Evolutionary conservation across 2,797 vertebrate genomes (phyloP).

Genomic region (Tympanoctomys barrerae): DNA sequence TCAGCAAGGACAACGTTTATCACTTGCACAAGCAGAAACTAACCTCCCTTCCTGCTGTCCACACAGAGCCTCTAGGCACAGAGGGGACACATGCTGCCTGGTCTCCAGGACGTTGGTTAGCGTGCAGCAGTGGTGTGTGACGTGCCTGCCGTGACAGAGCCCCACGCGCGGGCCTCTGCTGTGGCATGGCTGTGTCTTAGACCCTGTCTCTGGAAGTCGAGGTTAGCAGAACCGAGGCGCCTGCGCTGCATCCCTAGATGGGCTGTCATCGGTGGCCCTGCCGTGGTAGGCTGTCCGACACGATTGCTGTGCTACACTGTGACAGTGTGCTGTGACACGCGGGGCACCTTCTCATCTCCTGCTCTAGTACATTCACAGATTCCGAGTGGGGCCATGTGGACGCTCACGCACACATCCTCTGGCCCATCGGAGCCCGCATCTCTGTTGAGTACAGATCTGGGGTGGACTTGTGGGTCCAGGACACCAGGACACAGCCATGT

Average conservation of each 20-base stretch:
- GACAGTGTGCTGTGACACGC: accelerated
- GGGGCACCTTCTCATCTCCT: not conserved
- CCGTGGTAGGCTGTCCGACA: not conserved
- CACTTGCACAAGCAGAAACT: not conserved
- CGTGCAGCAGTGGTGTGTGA: not conserved
- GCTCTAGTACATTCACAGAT: not conserved
- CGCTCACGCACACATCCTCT: accelerated
- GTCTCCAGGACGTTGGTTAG: not conserved
- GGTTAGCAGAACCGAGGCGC: accelerated
- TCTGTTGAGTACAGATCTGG: not conserved
- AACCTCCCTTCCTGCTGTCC: not conserved
- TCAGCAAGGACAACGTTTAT: not conserved
- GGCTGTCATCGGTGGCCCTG: not conserved
- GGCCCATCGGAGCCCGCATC: accelerated
- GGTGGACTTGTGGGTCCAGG: not conserved
- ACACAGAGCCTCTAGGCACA: not conserved
- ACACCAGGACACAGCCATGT: not conserved
- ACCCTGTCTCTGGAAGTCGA: too few species aligned
- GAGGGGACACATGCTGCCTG: not conserved
- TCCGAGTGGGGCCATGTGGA: not conserved
- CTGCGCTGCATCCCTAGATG: not conserved
- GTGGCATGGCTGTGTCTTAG: accelerated
- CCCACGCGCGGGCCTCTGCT: accelerated
- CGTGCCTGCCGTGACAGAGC: not conserved
- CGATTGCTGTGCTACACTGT: accelerated